phyloP scores from a whole-genome alignment of 2,797 vertebrate species.

The Acipenser transmontanus region DNA sequence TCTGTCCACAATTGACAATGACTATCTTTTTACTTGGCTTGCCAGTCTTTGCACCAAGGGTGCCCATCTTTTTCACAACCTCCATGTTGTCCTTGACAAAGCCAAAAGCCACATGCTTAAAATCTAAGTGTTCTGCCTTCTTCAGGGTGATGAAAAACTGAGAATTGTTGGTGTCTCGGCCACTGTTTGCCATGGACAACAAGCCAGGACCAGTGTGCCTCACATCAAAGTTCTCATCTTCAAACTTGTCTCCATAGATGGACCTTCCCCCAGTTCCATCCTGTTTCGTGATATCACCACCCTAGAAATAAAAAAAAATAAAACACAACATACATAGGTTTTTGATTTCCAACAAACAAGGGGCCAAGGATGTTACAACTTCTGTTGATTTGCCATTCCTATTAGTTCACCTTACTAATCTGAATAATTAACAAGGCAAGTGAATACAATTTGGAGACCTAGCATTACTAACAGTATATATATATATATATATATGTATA shows the following conservation, averaged over 20 bases:
- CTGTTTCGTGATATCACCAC: conserved; percentile 83
- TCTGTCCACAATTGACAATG: conserved; percentile 80
- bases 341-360: too few species aligned
- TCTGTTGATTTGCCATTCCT: too few species aligned
- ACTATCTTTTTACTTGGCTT: conserved; percentile 65
- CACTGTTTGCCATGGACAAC: conserved; percentile 86
- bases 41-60: conserved; percentile 74
- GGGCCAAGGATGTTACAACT: too few species aligned
- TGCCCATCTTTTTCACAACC: conserved; percentile 76
- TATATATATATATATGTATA: too few species aligned
- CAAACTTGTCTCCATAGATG: conserved; percentile 82
- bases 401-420: too few species aligned
- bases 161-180: conserved; percentile 74
- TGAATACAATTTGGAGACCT: too few species aligned
- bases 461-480: too few species aligned
- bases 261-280: conserved; percentile 83
- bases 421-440: too few species aligned
- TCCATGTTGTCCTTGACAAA: conserved; percentile 84
- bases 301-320: conserved; percentile 50
- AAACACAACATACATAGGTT: not conserved
- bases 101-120: conserved; percentile 89
- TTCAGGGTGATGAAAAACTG: conserved; percentile 94
- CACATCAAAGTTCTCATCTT: conserved; percentile 89
- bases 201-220: conserved; percentile 85
- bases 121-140: conserved; percentile 87